Evolutionary conservation across 1,140 invertebrate species (phyloP).

Genomic region (Zaprionus lachaisei): DNA sequence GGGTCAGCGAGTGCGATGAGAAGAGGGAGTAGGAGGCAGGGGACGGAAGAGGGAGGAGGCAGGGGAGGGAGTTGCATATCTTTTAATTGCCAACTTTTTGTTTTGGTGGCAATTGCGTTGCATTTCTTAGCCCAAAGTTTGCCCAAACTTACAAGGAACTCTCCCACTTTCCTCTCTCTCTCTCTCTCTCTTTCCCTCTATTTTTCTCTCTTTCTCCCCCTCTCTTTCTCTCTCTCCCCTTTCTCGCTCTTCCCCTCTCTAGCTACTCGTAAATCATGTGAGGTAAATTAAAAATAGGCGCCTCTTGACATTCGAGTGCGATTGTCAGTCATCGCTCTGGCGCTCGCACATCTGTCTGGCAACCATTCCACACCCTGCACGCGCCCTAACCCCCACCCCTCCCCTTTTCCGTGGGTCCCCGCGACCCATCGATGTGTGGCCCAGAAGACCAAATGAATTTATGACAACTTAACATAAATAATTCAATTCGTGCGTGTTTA

Average conservation of each 20-base stretch:
- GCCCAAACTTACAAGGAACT: background rate
- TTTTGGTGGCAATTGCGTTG: constrained; percentile 1
- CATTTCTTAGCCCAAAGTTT: background rate
- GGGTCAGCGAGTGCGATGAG: background rate
- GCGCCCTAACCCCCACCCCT: background rate
- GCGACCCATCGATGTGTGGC: background rate
- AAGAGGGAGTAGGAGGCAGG: background rate
- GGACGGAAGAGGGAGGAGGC: background rate
- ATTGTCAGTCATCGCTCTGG: constrained; percentile 35
- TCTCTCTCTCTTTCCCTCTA: background rate
- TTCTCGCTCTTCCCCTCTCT: background rate
- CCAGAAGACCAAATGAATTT: constrained; percentile 41
- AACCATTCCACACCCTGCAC: background rate
- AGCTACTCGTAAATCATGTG: constrained; percentile 24
- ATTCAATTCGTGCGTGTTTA: constrained; percentile 58
- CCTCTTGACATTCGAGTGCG: constrained; percentile 39
- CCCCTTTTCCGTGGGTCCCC: background rate
- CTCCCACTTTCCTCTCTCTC: background rate
- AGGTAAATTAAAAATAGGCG: constrained; percentile 48
- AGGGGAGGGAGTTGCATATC: background rate
- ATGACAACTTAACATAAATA: constrained; percentile 57
- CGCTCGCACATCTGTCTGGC: constrained; percentile 33
- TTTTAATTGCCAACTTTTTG: constrained; percentile 22
- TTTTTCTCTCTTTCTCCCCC: background rate
- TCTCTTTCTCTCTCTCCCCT: background rate